Conservation (phyloP, 2,888 invertebrate species). For the Prosapia bicincta region DNA sequence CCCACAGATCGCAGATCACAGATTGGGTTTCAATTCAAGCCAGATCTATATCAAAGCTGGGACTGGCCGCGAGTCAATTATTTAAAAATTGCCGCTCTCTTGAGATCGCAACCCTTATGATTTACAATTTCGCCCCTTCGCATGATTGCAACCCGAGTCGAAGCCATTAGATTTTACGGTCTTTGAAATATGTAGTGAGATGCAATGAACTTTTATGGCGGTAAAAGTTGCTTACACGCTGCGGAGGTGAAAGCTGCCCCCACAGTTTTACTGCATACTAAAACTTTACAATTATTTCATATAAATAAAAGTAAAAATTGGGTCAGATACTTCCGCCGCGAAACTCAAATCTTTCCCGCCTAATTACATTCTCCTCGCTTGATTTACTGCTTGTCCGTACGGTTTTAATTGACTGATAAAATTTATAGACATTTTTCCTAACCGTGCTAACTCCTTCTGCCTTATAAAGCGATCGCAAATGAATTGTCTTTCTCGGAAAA, state of each 20-base stretch:
- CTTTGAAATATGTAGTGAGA: not conserved
- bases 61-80: slow-evolving; percentile 18
- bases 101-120: slow-evolving; percentile 14
- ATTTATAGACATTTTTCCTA: not conserved
- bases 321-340: not conserved
- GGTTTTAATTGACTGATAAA: not conserved
- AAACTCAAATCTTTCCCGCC: not conserved
- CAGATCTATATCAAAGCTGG: not conserved
- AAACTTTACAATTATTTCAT: not conserved
- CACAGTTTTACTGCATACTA: not conserved
- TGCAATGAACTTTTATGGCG: not conserved
- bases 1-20: no score
- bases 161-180: not conserved
- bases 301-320: not conserved
- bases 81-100: slow-evolving; percentile 24
- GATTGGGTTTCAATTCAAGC: not conserved
- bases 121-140: slow-evolving; percentile 5
- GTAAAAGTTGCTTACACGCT: slow-evolving; percentile 13
- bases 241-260: slow-evolving; percentile 9
- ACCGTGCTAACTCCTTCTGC: not conserved
- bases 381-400: not conserved
- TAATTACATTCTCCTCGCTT: not conserved
- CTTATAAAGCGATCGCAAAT: not conserved
- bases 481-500: not conserved
- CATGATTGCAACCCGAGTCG: not conserved